phyloP scores from a whole-genome alignment of 2,797 vertebrate genomes.

The Sciaenops ocellatus region DNA sequence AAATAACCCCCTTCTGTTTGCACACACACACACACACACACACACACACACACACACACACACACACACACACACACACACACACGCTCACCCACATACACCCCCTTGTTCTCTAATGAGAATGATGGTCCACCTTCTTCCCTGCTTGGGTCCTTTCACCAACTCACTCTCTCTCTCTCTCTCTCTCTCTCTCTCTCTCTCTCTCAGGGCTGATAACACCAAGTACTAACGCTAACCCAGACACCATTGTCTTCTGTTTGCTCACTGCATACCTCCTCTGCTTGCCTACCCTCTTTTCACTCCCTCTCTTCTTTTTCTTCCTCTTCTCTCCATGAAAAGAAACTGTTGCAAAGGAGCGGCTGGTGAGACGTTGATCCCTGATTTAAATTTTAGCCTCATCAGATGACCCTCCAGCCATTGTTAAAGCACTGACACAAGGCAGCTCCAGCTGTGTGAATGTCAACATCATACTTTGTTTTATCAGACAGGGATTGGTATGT shows the following conservation, averaged over 20 bases:
- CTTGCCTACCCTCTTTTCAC: conserved; percentile 69
- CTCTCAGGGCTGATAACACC: conserved; percentile 66
- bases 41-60: conserved; percentile 16
- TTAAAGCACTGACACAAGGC: conserved; percentile 30
- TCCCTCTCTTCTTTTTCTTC: conserved; percentile 55
- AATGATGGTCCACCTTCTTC: conserved; percentile 56
- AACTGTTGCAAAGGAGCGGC: conserved; percentile 62
- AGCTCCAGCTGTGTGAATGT: conserved; percentile 51
- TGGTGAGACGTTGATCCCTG: conserved; percentile 31
- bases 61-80: conserved; percentile 24
- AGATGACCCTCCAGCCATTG: conserved; percentile 28
- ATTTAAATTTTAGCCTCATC: conserved; percentile 26
- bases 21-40: conserved; percentile 31
- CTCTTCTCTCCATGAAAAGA: conserved; percentile 46
- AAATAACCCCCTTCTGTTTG: conserved; percentile 57
- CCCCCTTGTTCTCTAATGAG: conserved; percentile 39
- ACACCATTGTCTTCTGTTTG: conserved; percentile 82
- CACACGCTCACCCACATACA: conserved; percentile 14
- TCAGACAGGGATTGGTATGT: conserved; percentile 66
- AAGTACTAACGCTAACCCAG: conserved; percentile 68
- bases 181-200: conserved; percentile 56
- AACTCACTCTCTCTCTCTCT: conserved; percentile 57
- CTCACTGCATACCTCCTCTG: conserved; percentile 75
- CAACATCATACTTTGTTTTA: conserved; percentile 61
- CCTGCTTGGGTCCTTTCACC: conserved; percentile 56